Base-by-base conservation (phyloP, 2,113 vertebrate genomes). In the Notothenia rossii region DNA sequence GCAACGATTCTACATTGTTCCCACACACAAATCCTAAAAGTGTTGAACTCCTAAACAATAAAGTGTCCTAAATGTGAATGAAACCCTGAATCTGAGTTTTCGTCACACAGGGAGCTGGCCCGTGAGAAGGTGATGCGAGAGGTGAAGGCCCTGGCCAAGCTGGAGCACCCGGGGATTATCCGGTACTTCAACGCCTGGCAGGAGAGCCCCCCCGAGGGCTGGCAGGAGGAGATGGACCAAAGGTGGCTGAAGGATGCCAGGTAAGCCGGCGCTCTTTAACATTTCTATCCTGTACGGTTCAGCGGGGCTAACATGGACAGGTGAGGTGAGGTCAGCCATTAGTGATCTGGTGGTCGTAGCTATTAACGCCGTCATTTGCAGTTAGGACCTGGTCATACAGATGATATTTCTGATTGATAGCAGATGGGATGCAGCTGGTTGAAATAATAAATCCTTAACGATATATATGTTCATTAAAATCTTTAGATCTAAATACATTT, bases 181-280 rank as follows among this genome's bases (percentile, higher is more conserved):
- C 96, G 98, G 10, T 99, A 99, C 83, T 99, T 99, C 93, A 99
- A 99, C 13, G 97, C 98, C 0, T 99, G 98, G 98, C 95, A 99
- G 90, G 98, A 99, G 93, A 96, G 96, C 50, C 98, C 98, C 1
- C 98, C 98, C 0, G 96, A 98, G 84, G 95, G 96, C 70, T 99
- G 98, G 98, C 98, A 99, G 88, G 98, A 99, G 79, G 96, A 96
- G 88, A 98, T 98, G 97, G 98, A 99, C 92, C 95, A 96, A 85
- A 95, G 98, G 77, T 98, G 96, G 97, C 92, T 98, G 33, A 98
- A 97, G 85, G 98, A 99, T n/a, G 88, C 95, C 91, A 97, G 98
- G 98, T 99, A 92, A 83, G 62, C 64, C 0, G 1, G 3, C n/a
- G 22, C 29, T 20, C 3, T 59, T 48, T 59, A 64, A 66, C 72